Percentiles rank a stretch among this genome's conserved stretches.
phyloP scores from a whole-genome alignment of 2,113 vertebrate species.

The Uria aalge region DNA sequence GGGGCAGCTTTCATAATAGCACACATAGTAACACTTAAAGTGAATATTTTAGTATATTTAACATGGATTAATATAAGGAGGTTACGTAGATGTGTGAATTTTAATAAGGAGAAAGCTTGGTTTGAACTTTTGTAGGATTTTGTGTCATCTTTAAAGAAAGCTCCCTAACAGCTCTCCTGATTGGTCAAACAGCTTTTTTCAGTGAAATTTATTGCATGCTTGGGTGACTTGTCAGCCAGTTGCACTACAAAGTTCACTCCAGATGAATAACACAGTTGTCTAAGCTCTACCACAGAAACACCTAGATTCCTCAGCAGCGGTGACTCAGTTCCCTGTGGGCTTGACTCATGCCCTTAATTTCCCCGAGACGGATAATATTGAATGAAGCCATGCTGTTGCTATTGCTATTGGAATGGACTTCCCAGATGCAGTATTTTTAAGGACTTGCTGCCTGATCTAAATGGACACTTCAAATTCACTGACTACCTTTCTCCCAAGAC shows the following conservation, averaged over 20 bases:
- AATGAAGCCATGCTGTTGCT: neutral
- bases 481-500: neutral
- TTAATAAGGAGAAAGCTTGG: neutral
- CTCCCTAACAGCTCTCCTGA: neutral
- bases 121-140: neutral
- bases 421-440: neutral
- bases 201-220: neutral
- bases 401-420: neutral
- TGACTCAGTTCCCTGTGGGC: rapidly evolving
- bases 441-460: neutral
- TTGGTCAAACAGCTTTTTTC: neutral
- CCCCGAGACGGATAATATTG: neutral
- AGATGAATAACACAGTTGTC: neutral
- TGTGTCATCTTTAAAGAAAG: neutral
- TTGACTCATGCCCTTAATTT: neutral
- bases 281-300: neutral
- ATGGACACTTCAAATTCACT: neutral
- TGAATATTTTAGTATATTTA: neutral
- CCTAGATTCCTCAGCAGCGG: neutral
- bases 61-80: neutral
- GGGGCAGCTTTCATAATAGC: neutral
- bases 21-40: neutral
- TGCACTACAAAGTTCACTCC: neutral
- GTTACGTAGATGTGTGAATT: neutral
- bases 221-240: neutral